phyloP scores from a whole-genome alignment of 2,113 vertebrate genomes.

The Orcinus orca region DNA sequence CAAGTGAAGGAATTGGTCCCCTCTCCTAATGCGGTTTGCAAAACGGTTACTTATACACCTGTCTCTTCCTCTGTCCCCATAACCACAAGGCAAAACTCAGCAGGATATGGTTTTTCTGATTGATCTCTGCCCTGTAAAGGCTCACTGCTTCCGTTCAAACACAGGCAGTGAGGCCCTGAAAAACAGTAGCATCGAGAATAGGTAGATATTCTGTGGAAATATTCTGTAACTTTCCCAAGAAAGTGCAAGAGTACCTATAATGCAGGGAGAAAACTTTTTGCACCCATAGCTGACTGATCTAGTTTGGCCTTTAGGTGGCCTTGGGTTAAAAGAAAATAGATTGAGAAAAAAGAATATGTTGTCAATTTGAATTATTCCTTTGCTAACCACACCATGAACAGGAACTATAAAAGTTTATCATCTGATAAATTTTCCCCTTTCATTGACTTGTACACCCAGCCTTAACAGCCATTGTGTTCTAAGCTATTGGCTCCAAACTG shows the following conservation, averaged over 20 bases:
- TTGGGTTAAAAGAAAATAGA: constrained; percentile 55
- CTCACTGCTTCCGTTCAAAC: background rate
- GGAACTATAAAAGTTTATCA: constrained; percentile 69
- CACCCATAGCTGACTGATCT: background rate
- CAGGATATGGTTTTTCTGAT: background rate
- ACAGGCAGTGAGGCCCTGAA: background rate
- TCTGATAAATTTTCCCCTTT: constrained; percentile 57
- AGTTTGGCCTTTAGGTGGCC: background rate
- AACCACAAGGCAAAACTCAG: constrained; percentile 15
- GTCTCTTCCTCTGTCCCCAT: background rate
- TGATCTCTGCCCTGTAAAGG: background rate
- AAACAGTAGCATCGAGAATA: background rate
- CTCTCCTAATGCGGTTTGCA: background rate
- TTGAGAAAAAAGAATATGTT: background rate
- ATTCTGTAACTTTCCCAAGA: background rate
- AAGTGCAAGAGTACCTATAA: background rate
- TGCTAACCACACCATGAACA: constrained; percentile 13
- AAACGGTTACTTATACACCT: background rate
- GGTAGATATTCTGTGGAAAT: background rate
- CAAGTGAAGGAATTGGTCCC: background rate
- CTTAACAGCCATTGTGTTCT: constrained; percentile 45
- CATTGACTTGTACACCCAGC: constrained; percentile 35
- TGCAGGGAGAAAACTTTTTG: background rate
- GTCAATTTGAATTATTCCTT: constrained; percentile 57
- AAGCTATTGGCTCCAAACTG: constrained; percentile 33